Conservation (phyloP, 2,888 invertebrate genomes). For the Pecten maximus region DNA sequence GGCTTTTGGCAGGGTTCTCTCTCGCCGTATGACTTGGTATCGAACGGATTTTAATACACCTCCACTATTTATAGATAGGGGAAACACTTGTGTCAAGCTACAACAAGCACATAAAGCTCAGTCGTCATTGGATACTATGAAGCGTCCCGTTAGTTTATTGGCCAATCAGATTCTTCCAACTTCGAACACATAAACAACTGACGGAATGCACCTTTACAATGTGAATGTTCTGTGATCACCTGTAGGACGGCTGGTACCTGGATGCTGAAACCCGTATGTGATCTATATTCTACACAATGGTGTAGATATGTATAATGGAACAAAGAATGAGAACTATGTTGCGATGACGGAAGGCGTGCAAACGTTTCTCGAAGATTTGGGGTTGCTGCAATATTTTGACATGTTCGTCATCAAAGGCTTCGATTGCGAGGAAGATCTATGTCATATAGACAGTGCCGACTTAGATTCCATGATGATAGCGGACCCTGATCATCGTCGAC, state of each 20-base stretch:
- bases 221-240: not conserved
- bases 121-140: slow-evolving; percentile 49
- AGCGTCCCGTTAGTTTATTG: slow-evolving; percentile 42
- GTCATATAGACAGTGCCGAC: slow-evolving; percentile 66
- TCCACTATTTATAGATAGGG: not conserved
- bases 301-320: not conserved
- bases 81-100: slow-evolving; percentile 36
- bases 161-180: slow-evolving; percentile 42
- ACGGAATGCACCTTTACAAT: not conserved
- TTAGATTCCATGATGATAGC: slow-evolving; percentile 72
- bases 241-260: not conserved
- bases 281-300: not conserved
- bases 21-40: not conserved
- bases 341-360: slow-evolving; percentile 70
- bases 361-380: slow-evolving; percentile 69
- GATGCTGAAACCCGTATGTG: not conserved
- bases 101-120: slow-evolving; percentile 39
- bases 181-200: slow-evolving; percentile 19
- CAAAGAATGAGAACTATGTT: slow-evolving; percentile 50
- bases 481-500: slow-evolving; percentile 63
- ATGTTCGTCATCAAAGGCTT: slow-evolving; percentile 77
- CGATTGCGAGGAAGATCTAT: slow-evolving; percentile 75
- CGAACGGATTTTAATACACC: not conserved
- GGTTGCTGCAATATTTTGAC: slow-evolving; percentile 71
- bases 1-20: not conserved